Evolutionary conservation across 2,888 invertebrate species (phyloP).

Genomic region (Kryphioiulus occultus): DNA sequence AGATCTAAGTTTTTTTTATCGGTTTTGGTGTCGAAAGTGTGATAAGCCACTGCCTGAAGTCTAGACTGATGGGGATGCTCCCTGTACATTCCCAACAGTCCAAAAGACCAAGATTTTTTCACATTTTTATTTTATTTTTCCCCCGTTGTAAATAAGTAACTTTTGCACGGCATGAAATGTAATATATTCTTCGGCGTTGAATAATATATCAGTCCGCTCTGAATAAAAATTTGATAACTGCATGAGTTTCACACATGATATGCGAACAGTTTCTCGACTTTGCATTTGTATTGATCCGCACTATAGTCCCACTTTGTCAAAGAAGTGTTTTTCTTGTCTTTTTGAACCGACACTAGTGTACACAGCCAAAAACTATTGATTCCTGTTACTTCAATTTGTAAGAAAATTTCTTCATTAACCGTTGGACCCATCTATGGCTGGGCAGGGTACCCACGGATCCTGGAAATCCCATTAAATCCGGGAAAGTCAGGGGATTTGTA

Average conservation of each 20-base stretch:
- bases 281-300: constrained; percentile 9
- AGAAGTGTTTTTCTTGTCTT: neutral
- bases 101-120: neutral
- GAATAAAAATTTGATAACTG: constrained; percentile 40
- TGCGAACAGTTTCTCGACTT: neutral
- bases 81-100: constrained; percentile 33
- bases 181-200: constrained; percentile 32
- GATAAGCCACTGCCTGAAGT: neutral
- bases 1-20: constrained; percentile 32
- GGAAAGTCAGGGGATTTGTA: too few species aligned
- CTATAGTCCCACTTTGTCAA: neutral
- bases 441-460: too few species aligned
- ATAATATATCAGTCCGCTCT: neutral
- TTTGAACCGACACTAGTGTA: neutral
- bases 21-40: constrained; percentile 36
- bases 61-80: neutral
- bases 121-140: neutral
- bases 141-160: neutral
- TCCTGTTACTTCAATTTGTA: neutral
- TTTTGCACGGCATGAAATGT: constrained; percentile 26
- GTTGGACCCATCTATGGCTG: too few species aligned
- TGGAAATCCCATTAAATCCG: too few species aligned
- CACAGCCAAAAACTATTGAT: neutral
- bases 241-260: constrained; percentile 12
- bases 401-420: neutral